Conservation (phyloP, 1,140 invertebrate genomes). For the Penaeus vannamei region DNA sequence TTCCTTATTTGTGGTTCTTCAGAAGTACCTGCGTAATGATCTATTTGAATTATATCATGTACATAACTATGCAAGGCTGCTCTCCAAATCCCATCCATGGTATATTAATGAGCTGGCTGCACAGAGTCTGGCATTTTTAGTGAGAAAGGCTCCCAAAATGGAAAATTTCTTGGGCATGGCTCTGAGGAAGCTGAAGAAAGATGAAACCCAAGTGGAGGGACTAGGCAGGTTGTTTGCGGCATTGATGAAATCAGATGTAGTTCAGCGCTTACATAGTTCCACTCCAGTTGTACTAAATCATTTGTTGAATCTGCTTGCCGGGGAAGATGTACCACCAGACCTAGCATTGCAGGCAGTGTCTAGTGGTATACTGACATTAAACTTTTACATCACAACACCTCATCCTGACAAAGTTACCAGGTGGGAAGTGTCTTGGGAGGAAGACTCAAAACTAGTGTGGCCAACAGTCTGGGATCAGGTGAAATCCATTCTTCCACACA, state of each 20-base stretch:
- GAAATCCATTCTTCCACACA: neutral
- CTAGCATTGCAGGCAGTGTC: slow-evolving; percentile 26
- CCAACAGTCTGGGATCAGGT: slow-evolving; percentile 32
- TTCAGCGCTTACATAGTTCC: slow-evolving; percentile 48
- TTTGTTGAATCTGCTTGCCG: slow-evolving; percentile 31
- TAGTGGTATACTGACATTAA: slow-evolving; percentile 3
- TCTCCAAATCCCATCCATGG: slow-evolving; percentile 31
- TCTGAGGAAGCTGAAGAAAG: slow-evolving; percentile 38
- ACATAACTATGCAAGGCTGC: slow-evolving; percentile 32
- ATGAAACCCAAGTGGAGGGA: slow-evolving; percentile 29
- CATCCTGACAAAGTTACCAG: slow-evolving; percentile 28
- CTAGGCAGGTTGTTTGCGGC: slow-evolving; percentile 45
- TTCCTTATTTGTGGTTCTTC: slow-evolving; percentile 48
- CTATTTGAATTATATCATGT: slow-evolving; percentile 38
- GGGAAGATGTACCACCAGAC: slow-evolving; percentile 2
- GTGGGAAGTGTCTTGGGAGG: slow-evolving; percentile 42
- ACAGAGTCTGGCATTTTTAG: slow-evolving; percentile 45
- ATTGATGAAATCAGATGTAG: slow-evolving; percentile 53
- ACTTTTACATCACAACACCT: slow-evolving; percentile 36
- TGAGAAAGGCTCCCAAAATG: slow-evolving; percentile 40
- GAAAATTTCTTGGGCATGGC: slow-evolving; percentile 19
- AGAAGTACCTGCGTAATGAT: slow-evolving; percentile 41
- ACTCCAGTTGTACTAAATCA: slow-evolving; percentile 17
- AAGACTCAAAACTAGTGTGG: slow-evolving; percentile 49
- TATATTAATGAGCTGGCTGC: slow-evolving; percentile 60